These are phyloP conservation scores for Cyrtorhinus lividipennis DNA, from an alignment of 1,140 invertebrate species.

Conservation along the genomic window DNA sequence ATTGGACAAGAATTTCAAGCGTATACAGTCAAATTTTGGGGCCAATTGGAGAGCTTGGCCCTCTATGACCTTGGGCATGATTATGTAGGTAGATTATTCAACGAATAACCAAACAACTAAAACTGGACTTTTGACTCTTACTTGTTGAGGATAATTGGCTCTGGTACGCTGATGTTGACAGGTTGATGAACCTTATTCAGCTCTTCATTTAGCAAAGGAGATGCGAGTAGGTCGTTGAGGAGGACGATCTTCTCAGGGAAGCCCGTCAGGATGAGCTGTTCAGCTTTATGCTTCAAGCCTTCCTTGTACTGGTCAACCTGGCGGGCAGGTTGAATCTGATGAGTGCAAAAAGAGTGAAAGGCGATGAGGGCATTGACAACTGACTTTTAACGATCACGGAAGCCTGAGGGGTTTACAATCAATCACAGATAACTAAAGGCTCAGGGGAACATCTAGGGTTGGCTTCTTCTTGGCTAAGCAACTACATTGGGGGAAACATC, in stretches of 20 bases:
- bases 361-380: not conserved
- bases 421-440: not conserved
- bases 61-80: no score
- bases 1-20: no score
- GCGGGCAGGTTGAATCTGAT: no score
- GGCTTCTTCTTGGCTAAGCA: not conserved
- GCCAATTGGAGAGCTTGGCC: no score
- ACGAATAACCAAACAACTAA: no score
- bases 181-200: slow-evolving; percentile 60
- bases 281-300: slow-evolving; percentile 63
- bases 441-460: not conserved
- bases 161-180: slow-evolving; percentile 75
- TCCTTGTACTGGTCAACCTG: slow-evolving; percentile 76
- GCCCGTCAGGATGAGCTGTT: slow-evolving; percentile 65
- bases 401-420: not conserved
- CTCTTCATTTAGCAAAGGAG: slow-evolving; percentile 57
- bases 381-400: no score
- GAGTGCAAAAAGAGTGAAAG: not conserved
- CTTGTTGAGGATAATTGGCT: slow-evolving; percentile 50
- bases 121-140: no score
- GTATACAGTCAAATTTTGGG: no score
- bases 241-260: slow-evolving; percentile 84
- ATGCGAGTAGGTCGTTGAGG: slow-evolving; percentile 68
- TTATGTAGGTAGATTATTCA: no score
- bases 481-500: not conserved